phyloP scores from a whole-genome alignment of 2,797 vertebrate genomes.

The Gallinago nigripennis region DNA sequence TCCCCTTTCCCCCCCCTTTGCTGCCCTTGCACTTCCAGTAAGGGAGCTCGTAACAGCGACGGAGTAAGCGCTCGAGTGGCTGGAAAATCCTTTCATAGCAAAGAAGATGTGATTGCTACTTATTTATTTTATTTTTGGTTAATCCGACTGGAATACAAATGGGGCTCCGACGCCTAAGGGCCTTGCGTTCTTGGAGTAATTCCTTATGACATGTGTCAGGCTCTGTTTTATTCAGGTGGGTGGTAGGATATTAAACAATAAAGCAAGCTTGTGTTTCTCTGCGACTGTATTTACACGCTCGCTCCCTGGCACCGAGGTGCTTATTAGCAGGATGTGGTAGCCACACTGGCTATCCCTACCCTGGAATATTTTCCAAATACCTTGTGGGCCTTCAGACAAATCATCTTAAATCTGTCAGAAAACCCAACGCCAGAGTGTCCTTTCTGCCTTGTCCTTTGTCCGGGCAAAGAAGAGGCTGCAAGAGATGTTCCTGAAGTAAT shows the following conservation, averaged over 20 bases:
- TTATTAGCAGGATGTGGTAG: conserved; percentile 7
- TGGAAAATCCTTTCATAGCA: conserved; percentile 44
- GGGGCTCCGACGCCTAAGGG: conserved; percentile 41
- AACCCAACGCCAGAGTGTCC: background rate
- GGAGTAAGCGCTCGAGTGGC: background rate
- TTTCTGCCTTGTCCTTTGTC: background rate
- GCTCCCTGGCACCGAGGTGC: conserved; percentile 19
- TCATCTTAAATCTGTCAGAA: background rate
- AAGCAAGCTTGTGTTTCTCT: conserved; percentile 51
- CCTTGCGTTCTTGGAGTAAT: conserved; percentile 47
- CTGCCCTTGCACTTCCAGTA: conserved; percentile 23
- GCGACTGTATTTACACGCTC: background rate
- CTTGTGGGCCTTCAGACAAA: background rate
- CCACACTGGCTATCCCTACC: background rate
- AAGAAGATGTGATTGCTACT: conserved; percentile 20
- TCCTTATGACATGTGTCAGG: conserved; percentile 69
- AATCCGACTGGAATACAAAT: conserved; percentile 50
- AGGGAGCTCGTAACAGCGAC: background rate
- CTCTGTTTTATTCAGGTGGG: conserved; percentile 69
- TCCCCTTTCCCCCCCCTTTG: conserved; percentile 2
- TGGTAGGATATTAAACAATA: conserved; percentile 51
- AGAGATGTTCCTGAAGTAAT: background rate
- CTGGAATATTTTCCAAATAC: background rate
- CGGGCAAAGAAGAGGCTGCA: background rate
- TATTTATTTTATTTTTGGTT: conserved; percentile 59